These are phyloP conservation scores for Erebia aethiops DNA, from an alignment of 2,888 invertebrate genomes.

Conservation along the genomic window DNA sequence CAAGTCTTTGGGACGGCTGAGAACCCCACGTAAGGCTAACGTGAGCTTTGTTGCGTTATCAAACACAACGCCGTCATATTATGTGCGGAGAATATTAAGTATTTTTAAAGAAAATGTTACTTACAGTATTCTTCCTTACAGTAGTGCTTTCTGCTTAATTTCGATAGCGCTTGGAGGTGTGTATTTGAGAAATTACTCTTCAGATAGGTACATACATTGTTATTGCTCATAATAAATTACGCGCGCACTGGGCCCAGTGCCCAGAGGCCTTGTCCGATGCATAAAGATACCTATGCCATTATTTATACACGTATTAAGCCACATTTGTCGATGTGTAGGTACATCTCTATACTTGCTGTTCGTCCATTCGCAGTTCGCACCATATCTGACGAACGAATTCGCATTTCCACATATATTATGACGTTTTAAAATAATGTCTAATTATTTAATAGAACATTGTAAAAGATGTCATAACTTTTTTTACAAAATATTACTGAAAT, in stretches of 20 bases:
- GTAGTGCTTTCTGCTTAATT: conserved; percentile 8
- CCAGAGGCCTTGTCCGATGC: conserved; percentile 46
- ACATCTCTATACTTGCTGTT: neutral
- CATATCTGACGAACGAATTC: no score
- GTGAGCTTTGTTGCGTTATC: no score
- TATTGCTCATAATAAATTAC: conserved; percentile 73
- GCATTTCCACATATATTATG: no score
- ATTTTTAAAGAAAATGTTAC: neutral
- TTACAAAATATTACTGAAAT: no score
- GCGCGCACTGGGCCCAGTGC: conserved; percentile 61
- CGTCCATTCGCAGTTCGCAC: no score
- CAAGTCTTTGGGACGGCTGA: no score
- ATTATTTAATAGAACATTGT: no score
- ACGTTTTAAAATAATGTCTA: no score
- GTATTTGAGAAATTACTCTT: conserved; percentile 74
- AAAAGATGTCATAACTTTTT: no score
- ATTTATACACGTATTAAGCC: conserved; percentile 30
- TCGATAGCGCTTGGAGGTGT: conserved; percentile 57
- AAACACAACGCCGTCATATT: no score
- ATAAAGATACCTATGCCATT: conserved; percentile 32
- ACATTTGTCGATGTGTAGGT: conserved; percentile 23
- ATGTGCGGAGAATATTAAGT: neutral
- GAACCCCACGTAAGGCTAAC: no score
- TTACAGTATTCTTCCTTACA: conserved; percentile 9
- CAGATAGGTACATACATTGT: conserved; percentile 72